A percentile compares a stretch with the other conserved stretches of the same genome.
phyloP scores from a whole-genome alignment of 2,113 vertebrate species.

The Halichoeres trimaculatus region DNA sequence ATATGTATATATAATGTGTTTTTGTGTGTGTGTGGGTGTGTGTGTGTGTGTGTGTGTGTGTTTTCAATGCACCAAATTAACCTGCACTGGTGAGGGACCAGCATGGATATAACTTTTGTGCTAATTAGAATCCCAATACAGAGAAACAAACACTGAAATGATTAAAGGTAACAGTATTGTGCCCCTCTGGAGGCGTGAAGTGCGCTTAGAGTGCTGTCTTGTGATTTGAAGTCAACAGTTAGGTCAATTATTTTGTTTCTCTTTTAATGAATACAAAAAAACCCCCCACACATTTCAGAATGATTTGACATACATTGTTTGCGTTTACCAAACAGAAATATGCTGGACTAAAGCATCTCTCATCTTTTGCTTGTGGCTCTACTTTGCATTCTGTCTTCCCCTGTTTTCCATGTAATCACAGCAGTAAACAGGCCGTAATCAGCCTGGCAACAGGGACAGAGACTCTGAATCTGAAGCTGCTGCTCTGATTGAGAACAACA shows the following conservation, averaged over 20 bases:
- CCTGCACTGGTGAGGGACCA: too few relatives aligned
- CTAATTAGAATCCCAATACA: too few relatives aligned
- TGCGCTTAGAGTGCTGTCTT: not conserved
- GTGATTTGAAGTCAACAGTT: not conserved
- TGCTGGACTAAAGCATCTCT: not conserved
- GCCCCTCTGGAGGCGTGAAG: not conserved
- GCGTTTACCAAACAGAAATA: not conserved
- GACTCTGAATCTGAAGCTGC: conserved; percentile 38
- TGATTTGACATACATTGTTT: not conserved
- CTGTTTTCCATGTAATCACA: conserved; percentile 48
- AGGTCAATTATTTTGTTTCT: not conserved
- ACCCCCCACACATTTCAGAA: not conserved
- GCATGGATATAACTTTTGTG: too few relatives aligned
- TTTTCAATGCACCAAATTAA: too few relatives aligned
- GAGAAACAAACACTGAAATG: too few relatives aligned
- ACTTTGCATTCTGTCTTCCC: conserved; percentile 20
- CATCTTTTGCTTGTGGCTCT: not conserved
- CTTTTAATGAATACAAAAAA: not conserved
- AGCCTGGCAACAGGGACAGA: conserved; percentile 24
- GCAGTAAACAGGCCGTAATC: conserved; percentile 64
- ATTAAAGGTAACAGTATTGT: not conserved
- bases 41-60: too few relatives aligned
- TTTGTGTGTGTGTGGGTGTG: too few relatives aligned
- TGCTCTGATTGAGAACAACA: conserved; percentile 62
- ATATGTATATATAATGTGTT: too few relatives aligned